Evolutionary conservation across 2,113 vertebrate genomes (phyloP), one percentile per base, ranked within the genome.

Genomic region (Colossoma macropomum): DNA sequence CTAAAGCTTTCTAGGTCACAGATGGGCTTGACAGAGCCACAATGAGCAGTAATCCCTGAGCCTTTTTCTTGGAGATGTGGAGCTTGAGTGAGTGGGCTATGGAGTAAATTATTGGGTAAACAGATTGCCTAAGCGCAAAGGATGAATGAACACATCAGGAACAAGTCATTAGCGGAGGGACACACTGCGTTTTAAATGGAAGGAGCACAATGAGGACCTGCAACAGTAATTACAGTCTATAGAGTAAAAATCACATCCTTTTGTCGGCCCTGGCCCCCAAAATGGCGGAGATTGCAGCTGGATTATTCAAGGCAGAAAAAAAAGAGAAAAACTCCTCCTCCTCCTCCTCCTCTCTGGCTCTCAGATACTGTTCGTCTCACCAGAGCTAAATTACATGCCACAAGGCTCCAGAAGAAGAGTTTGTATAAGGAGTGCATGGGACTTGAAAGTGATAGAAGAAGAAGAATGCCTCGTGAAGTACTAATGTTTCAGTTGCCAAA

Each of bases 1-100:
- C 89, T 71, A 78, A 90, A 83, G 89, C 80, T 92, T 92, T 92
- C 87, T 89, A 86, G 92, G 91, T 91, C 90, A 93, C 91, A 91
- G 90, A 92, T 89, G 89, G 86, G 87, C 85, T 90, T 80, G 74
- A 79, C 86, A 83, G 85, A 89, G 86, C 87, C 83, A 90, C 86
- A 90, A 87, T 85, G 80, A 89, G 78, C 84, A 85, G 78, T 86
- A 81, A 87, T 88, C 89, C 87, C 70, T 88, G 86, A 60, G 70
- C 85, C 83, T 88, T 88, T 62, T 88, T 78, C 62, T 88, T 85
- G 82, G 81, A 85, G 83, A 75, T 81, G 70, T 85, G 52, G 82
- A 72, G 79, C 86, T 75, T 83, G 88, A 92, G 78, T 73, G 86
- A 87, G 87, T 69, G 41, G 59, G 65, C 87, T 85, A 60, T 75